Conservation (phyloP, 2,113 vertebrate species). For the Elgaria multicarinata region DNA sequence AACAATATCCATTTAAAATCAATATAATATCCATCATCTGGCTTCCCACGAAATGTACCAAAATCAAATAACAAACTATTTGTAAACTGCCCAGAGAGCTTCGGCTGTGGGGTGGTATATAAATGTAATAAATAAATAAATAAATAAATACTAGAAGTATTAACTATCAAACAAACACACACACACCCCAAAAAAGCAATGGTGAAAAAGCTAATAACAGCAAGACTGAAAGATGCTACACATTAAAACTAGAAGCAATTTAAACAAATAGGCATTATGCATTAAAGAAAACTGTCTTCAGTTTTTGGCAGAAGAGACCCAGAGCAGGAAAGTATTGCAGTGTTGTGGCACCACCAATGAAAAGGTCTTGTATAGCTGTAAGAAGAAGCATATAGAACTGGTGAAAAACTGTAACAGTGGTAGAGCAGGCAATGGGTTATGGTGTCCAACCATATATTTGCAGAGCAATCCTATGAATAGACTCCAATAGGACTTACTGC, state of each 20-base stretch:
- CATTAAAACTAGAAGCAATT: not conserved
- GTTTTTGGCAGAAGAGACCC: not conserved
- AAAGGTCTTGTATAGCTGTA: not conserved
- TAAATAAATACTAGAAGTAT: not conserved
- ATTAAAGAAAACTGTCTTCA: not conserved
- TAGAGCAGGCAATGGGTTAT: not conserved
- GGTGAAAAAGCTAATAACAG: not conserved
- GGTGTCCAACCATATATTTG: not conserved
- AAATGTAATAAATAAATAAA: too few relatives aligned
- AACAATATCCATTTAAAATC: too few relatives aligned
- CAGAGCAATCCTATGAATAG: not conserved
- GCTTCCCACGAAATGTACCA: too few relatives aligned
- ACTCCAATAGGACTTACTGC: not conserved
- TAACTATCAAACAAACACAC: too few relatives aligned
- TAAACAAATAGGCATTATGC: not conserved
- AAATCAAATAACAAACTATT: too few relatives aligned
- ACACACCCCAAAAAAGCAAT: not conserved
- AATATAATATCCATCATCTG: too few relatives aligned
- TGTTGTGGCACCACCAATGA: not conserved
- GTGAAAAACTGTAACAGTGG: not conserved
- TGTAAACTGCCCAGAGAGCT: too few relatives aligned
- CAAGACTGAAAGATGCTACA: not conserved
- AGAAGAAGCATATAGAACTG: not conserved
- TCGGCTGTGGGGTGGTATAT: too few relatives aligned
- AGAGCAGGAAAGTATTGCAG: not conserved